Evolutionary conservation across 2,888 invertebrate genomes (phyloP).

Genomic region (Tholera decimalis): DNA sequence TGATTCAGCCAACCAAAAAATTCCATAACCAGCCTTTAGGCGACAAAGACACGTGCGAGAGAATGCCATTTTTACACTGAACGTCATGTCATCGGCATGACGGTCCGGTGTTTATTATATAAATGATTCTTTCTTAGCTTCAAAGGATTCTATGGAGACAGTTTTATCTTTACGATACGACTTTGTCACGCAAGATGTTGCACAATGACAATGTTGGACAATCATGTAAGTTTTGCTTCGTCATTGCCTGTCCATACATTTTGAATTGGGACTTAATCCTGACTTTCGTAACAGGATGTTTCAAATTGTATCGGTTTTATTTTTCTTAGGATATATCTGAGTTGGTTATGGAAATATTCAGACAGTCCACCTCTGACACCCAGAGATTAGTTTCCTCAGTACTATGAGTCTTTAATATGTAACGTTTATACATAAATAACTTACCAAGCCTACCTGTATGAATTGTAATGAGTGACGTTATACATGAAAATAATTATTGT

Average conservation of each 20-base stretch:
- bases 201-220: slow-evolving; percentile 85
- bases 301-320: slow-evolving; percentile 53
- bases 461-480: neutral
- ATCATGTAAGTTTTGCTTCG: slow-evolving; percentile 77
- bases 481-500: neutral
- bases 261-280: slow-evolving; percentile 82
- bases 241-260: slow-evolving; percentile 87
- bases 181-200: slow-evolving; percentile 88
- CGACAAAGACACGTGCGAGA: slow-evolving; percentile 74
- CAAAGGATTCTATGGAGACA: slow-evolving; percentile 86
- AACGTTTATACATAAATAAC: neutral
- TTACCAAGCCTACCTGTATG: neutral
- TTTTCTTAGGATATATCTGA: slow-evolving; percentile 17
- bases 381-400: neutral
- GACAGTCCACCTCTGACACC: neutral
- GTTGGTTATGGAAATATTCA: neutral
- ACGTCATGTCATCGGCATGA: slow-evolving; percentile 76
- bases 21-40: slow-evolving; percentile 48
- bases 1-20: slow-evolving; percentile 54
- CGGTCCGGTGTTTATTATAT: slow-evolving; percentile 84
- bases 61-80: slow-evolving; percentile 74
- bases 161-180: slow-evolving; percentile 84
- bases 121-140: slow-evolving; percentile 82
- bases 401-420: neutral
- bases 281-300: slow-evolving; percentile 81